phyloP scores from a whole-genome alignment of 2,797 vertebrate genomes.

The Gobionotothen gibberifrons region DNA sequence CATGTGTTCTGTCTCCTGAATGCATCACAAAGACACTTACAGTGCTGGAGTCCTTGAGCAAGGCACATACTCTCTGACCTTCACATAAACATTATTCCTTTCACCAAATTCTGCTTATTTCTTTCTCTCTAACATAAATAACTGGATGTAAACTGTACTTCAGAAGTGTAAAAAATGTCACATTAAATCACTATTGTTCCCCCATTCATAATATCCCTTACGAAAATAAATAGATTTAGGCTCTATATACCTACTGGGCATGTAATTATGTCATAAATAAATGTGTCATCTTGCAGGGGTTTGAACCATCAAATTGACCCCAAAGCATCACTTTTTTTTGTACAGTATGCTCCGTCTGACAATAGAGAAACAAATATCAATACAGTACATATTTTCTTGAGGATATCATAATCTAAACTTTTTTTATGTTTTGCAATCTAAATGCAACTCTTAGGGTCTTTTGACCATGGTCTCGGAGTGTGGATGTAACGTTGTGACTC shows the following conservation, averaged over 20 bases:
- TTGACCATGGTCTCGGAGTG: background rate
- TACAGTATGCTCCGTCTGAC: too few relatives aligned
- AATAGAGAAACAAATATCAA: too few relatives aligned
- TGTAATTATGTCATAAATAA: background rate
- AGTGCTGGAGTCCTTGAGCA: constrained; percentile 1
- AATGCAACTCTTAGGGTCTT: background rate
- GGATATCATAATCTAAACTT: too few relatives aligned
- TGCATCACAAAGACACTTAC: background rate
- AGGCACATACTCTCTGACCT: constrained; percentile 14
- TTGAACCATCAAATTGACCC: background rate
- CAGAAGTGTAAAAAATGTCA: background rate
- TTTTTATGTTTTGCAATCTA: too few relatives aligned
- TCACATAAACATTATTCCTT: constrained; percentile 8
- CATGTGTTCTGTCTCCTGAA: background rate
- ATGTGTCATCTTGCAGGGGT: background rate
- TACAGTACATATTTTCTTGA: too few relatives aligned
- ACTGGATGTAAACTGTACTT: background rate
- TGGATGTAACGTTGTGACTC: background rate
- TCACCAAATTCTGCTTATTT: background rate
- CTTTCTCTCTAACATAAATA: background rate
- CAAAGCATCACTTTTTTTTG: too few relatives aligned
- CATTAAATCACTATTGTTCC: too few relatives aligned
- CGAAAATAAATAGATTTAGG: too few relatives aligned
- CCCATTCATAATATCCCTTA: too few relatives aligned
- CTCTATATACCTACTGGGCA: background rate